A percentile compares a stretch with the other conserved stretches of the same genome.
Evolutionary conservation across 2,797 vertebrate genomes (phyloP).

Genomic region (Pseudochirops corinnae): DNA sequence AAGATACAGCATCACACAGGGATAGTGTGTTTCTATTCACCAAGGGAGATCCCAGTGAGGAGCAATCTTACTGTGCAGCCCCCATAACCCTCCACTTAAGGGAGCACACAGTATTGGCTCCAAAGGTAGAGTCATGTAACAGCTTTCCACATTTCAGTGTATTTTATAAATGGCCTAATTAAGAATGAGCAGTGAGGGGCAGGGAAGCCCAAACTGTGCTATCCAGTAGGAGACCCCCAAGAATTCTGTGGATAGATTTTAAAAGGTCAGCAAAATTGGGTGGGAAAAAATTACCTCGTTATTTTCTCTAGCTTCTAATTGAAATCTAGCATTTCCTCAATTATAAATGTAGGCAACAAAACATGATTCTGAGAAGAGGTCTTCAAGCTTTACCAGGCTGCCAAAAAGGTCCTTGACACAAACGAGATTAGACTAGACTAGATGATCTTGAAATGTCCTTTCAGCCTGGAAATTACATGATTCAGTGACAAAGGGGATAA

Average conservation of each 20-base stretch:
- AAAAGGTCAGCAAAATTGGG: not conserved
- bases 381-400: not conserved
- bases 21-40: not conserved
- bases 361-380: not conserved
- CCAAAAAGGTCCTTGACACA: not conserved
- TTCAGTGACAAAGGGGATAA: not conserved
- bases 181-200: not conserved
- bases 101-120: not conserved
- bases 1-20: not conserved
- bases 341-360: not conserved
- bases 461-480: not conserved
- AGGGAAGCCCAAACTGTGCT: not conserved
- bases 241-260: not conserved
- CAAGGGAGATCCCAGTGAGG: not conserved
- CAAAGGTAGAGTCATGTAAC: too few species aligned
- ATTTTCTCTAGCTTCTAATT: not conserved
- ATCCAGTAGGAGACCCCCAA: not conserved
- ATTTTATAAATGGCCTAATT: not conserved
- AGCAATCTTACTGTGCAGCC: not conserved
- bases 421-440: not conserved
- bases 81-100: too few species aligned
- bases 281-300: not conserved
- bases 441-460: not conserved
- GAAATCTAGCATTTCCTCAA: not conserved
- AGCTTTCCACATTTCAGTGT: not conserved